Evolutionary conservation across 2,113 vertebrate genomes (phyloP).

Genomic region (Proterorhinus semilunaris): DNA sequence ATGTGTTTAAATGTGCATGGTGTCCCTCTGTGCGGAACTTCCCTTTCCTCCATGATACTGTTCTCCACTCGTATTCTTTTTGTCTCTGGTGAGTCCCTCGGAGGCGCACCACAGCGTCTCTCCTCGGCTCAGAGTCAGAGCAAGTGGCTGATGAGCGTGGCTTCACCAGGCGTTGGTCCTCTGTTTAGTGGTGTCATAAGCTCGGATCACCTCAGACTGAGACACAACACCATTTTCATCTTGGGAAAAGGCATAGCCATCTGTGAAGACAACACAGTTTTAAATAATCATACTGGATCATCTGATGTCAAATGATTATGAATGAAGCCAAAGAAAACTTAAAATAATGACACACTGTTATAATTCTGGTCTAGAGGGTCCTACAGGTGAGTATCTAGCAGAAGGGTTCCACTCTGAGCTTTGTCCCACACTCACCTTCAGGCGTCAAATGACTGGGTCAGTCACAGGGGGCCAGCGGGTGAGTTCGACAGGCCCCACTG

Average conservation of each 20-base stretch:
- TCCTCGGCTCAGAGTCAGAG: slow-evolving; percentile 44
- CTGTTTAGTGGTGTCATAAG: slow-evolving; percentile 97
- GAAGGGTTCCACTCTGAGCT: slow-evolving; percentile 44
- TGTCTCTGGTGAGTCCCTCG: slow-evolving; percentile 33
- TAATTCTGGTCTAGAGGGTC: slow-evolving; percentile 36
- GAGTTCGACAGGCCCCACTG: slow-evolving; percentile 74
- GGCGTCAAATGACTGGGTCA: slow-evolving; percentile 73
- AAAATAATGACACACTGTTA: not conserved
- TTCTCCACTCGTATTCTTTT: slow-evolving; percentile 24
- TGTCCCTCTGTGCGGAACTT: slow-evolving; percentile 39
- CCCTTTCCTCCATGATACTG: slow-evolving; percentile 31
- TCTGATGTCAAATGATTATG: not conserved
- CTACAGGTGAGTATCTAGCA: slow-evolving; percentile 31
- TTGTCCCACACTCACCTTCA: slow-evolving; percentile 77
- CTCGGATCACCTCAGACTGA: slow-evolving; percentile 96
- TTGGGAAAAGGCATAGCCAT: slow-evolving; percentile 98
- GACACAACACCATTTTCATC: slow-evolving; percentile 98
- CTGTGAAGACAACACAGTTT: slow-evolving; percentile 62
- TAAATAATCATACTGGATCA: not conserved
- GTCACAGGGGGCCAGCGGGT: slow-evolving; percentile 75
- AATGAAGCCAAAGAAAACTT: not conserved
- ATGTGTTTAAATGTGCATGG: slow-evolving; percentile 37
- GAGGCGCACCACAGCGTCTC: slow-evolving; percentile 31
- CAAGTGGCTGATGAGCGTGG: slow-evolving; percentile 33
- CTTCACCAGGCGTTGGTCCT: slow-evolving; percentile 90